phyloP scores from a whole-genome alignment of 2,888 invertebrate species.

The Piscicola geometra region DNA sequence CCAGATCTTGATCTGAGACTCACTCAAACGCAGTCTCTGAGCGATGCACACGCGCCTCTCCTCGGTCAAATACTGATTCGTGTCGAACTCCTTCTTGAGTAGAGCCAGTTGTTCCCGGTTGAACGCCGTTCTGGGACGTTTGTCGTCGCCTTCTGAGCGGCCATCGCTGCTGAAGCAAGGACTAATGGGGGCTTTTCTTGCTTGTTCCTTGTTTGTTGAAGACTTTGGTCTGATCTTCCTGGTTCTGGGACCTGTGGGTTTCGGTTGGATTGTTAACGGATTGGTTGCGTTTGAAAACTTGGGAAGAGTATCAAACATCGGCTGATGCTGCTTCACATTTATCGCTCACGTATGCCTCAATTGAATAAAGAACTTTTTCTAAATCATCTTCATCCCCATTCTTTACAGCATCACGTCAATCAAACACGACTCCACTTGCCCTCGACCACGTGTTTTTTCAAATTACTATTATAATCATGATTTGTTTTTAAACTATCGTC shows the following conservation, averaged over 20 bases:
- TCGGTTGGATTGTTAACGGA: not conserved
- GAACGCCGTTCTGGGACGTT: constrained; percentile 92
- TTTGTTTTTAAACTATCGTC: too few species aligned
- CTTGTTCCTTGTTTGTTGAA: not conserved
- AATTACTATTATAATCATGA: too few species aligned
- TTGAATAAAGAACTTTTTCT: too few species aligned
- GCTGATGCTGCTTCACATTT: too few species aligned
- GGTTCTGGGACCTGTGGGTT: not conserved
- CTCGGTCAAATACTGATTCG: constrained; percentile 74
- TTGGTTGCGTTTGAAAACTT: too few species aligned
- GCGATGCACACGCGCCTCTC: constrained; percentile 81
- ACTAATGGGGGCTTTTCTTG: not conserved
- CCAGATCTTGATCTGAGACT: constrained; percentile 94
- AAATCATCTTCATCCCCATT: too few species aligned
- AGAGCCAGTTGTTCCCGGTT: constrained; percentile 76
- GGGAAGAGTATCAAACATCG: too few species aligned
- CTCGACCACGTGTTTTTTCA: too few species aligned
- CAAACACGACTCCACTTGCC: too few species aligned
- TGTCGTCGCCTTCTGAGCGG: constrained; percentile 54
- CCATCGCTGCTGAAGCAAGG: constrained; percentile 32
- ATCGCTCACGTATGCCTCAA: too few species aligned
- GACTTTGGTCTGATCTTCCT: not conserved
- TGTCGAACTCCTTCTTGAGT: constrained; percentile 78
- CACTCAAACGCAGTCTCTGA: constrained; percentile 65
- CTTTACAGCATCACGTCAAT: too few species aligned